Percentiles rank a stretch among this genome's conserved stretches.
Evolutionary conservation across 2,888 invertebrate species (phyloP).

Genomic region (Rutpela maculata): DNA sequence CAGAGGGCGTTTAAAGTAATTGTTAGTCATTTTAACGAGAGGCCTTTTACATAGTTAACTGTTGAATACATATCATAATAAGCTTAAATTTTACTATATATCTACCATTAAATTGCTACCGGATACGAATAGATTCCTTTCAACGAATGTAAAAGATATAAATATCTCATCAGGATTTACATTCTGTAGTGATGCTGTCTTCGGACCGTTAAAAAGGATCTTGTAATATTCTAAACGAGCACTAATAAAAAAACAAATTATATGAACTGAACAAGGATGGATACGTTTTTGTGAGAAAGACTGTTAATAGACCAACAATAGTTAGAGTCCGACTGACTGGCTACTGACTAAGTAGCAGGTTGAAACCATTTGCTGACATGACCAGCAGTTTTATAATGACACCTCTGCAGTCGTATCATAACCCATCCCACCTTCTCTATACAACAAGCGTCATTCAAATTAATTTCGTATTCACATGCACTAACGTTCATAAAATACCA

Average conservation of each 20-base stretch:
- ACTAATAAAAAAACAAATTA: constrained; percentile 54
- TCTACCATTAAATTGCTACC: constrained; percentile 55
- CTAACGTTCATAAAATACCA: constrained; percentile 44
- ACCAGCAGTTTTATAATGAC: constrained; percentile 73
- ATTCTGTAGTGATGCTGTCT: constrained; percentile 52
- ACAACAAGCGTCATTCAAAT: constrained; percentile 70
- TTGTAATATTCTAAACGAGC: constrained; percentile 33
- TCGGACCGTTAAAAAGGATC: constrained; percentile 50
- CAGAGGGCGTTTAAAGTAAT: constrained; percentile 46
- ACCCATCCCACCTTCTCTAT: constrained; percentile 66
- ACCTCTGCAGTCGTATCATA: constrained; percentile 71
- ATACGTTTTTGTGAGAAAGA: constrained; percentile 61
- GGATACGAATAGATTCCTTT: constrained; percentile 60
- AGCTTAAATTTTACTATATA: constrained; percentile 44
- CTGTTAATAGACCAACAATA: constrained; percentile 67
- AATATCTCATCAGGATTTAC: constrained; percentile 54
- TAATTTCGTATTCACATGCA: constrained; percentile 69
- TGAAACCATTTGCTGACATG: constrained; percentile 74
- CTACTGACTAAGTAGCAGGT: constrained; percentile 74
- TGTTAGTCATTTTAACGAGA: constrained; percentile 48
- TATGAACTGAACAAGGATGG: constrained; percentile 58
- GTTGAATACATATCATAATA: constrained; percentile 40
- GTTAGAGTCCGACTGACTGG: constrained; percentile 71
- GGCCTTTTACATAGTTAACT: constrained; percentile 39
- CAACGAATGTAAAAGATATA: constrained; percentile 56